phyloP scores from a whole-genome alignment of 2,888 invertebrate species.

The Drosophila trichaetosa region DNA sequence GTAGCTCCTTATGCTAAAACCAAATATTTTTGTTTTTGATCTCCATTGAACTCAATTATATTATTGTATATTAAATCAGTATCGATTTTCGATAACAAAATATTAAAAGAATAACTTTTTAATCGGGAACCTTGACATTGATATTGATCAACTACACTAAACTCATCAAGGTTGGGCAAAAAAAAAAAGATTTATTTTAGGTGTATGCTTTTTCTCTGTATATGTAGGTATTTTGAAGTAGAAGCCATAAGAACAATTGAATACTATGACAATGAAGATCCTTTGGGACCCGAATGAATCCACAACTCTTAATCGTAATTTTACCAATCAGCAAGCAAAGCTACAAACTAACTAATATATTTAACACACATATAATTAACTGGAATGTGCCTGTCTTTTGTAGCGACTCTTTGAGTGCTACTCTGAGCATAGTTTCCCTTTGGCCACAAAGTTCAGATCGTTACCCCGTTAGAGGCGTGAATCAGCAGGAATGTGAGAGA shows the following conservation, averaged over 20 bases:
- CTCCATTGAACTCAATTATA: background rate
- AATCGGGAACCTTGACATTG: background rate
- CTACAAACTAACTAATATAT: background rate
- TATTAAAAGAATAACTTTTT: background rate
- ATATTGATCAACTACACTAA: background rate
- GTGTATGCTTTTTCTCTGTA: background rate
- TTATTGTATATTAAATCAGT: background rate
- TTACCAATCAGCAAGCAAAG: background rate
- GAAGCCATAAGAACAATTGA: background rate
- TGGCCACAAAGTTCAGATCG: constrained; percentile 29
- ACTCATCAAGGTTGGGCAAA: background rate
- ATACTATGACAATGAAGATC: background rate
- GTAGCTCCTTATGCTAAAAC: background rate
- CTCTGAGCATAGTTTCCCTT: background rate
- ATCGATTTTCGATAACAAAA: background rate
- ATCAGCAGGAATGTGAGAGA: constrained; percentile 9
- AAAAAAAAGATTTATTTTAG: background rate
- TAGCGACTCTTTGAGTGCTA: background rate
- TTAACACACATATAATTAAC: background rate
- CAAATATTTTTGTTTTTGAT: background rate
- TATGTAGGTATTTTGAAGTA: background rate
- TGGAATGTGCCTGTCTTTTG: background rate
- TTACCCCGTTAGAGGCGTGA: constrained; percentile 48
- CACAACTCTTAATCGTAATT: background rate
- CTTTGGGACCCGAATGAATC: background rate